Percentiles rank a stretch among this genome's conserved stretches.
Evolutionary conservation across 2,888 invertebrate genomes (phyloP).

Genomic region (Leptura quadrifasciata): DNA sequence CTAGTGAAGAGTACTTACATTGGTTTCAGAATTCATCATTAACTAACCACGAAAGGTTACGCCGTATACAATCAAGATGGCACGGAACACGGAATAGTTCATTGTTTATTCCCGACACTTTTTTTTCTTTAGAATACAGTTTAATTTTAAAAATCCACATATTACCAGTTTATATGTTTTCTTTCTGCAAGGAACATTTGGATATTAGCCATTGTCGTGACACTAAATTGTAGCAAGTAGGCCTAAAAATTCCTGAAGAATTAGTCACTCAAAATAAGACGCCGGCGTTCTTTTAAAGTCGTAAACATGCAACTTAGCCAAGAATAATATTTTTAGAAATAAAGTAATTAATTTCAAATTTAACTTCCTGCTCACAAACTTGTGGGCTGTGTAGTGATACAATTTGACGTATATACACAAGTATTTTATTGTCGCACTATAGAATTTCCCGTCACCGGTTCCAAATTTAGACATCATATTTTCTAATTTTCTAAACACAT

Average conservation of each 20-base stretch:
- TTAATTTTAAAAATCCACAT: neutral
- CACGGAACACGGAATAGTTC: neutral
- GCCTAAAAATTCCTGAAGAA: neutral
- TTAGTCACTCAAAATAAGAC: neutral
- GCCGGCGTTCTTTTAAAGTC: neutral
- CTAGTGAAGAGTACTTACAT: too few relatives aligned
- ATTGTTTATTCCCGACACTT: neutral
- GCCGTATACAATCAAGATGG: too few relatives aligned
- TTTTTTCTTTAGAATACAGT: neutral
- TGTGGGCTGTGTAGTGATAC: constrained; percentile 15
- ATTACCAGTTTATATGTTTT: neutral
- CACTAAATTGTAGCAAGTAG: neutral
- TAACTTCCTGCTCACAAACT: neutral
- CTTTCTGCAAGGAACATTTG: neutral
- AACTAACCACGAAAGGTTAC: too few relatives aligned
- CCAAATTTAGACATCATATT: too few relatives aligned
- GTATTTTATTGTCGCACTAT: too few relatives aligned
- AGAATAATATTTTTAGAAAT: constrained; percentile 16
- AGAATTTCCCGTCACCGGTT: too few relatives aligned
- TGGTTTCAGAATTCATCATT: too few relatives aligned
- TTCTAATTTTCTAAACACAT: too few relatives aligned
- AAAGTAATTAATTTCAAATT: neutral
- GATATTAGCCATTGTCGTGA: neutral
- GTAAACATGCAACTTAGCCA: constrained; percentile 1
- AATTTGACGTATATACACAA: too few relatives aligned